Percentiles rank a stretch among this genome's conserved stretches.
Conservation (phyloP, 2,797 vertebrate species). For the Pagetopsis macropterus region DNA sequence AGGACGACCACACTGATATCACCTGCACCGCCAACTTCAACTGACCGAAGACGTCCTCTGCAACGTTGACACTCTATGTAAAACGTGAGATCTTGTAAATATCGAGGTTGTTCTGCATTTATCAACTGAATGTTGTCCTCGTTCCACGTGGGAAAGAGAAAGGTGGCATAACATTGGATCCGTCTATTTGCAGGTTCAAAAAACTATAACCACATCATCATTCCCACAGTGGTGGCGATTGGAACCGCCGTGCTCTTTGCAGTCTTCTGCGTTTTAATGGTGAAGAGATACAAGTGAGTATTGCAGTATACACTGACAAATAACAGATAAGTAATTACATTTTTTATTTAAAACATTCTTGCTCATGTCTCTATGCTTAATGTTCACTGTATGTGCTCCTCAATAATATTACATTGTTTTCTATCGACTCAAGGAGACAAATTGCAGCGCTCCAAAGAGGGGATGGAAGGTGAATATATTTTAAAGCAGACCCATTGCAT, state of each 20-base stretch:
- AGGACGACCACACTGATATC: constrained; percentile 60
- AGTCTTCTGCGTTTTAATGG: constrained; percentile 62
- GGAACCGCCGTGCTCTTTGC: constrained; percentile 57
- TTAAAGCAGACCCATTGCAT: neutral
- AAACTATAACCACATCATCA: constrained; percentile 71
- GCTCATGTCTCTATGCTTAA: too few relatives aligned
- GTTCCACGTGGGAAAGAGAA: neutral
- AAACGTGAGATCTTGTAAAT: constrained; percentile 65
- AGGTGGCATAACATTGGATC: neutral
- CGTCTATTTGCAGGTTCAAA: constrained; percentile 55
- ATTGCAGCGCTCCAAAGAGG: constrained; percentile 70
- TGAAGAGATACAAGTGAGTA: constrained; percentile 78
- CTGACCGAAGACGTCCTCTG: rapidly evolving
- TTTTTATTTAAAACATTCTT: too few relatives aligned
- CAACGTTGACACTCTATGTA: constrained; percentile 37
- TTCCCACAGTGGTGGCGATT: constrained; percentile 58
- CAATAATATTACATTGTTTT: neutral
- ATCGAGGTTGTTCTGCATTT: neutral
- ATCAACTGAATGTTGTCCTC: neutral
- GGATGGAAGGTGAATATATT: constrained; percentile 60
- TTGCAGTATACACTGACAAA: neutral
- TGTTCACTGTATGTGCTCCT: neutral
- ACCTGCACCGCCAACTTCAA: constrained; percentile 60
- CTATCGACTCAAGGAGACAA: constrained; percentile 50
- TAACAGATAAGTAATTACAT: neutral